These are phyloP conservation scores for Clytia hemisphaerica DNA, from an alignment of 30 jellyfish, hydroid and myxozoan species.

Conservation along the genomic window DNA sequence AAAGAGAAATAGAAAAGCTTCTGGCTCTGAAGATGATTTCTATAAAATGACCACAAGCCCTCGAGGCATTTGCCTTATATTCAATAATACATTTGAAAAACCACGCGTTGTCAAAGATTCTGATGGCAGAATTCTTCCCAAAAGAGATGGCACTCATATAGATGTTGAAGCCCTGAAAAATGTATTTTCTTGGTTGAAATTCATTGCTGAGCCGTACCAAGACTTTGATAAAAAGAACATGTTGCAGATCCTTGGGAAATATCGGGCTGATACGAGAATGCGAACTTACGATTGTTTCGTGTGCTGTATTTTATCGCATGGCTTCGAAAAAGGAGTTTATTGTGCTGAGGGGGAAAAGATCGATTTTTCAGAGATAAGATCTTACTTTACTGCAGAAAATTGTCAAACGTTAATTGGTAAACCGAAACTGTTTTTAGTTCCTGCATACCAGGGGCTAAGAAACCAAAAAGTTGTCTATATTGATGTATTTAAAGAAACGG, in stretches of 20 bases:
- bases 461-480: not conserved
- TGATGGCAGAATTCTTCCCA: not conserved
- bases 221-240: not conserved
- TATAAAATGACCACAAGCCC: constrained; percentile 5
- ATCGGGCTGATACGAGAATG: not conserved
- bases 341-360: constrained; percentile 20
- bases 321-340: constrained; percentile 27
- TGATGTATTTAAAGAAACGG: no score
- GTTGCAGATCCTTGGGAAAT: not conserved
- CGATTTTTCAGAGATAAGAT: not conserved
- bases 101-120: not conserved
- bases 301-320: constrained; percentile 34
- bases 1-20: no score
- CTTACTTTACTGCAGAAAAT: not conserved
- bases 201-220: not conserved
- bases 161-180: not conserved
- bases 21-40: no score
- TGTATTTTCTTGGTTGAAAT: constrained; percentile 14
- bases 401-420: constrained; percentile 1
- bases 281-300: constrained; percentile 11
- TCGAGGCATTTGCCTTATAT: constrained; percentile 9
- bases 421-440: constrained; percentile 27
- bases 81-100: not conserved
- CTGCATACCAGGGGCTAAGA: constrained; percentile 8
- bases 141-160: constrained; percentile 15